A percentile compares a stretch with the other conserved stretches of the same genome.
Conservation (phyloP, 2,888 invertebrate genomes). For the Nephrotoma flavescens region DNA sequence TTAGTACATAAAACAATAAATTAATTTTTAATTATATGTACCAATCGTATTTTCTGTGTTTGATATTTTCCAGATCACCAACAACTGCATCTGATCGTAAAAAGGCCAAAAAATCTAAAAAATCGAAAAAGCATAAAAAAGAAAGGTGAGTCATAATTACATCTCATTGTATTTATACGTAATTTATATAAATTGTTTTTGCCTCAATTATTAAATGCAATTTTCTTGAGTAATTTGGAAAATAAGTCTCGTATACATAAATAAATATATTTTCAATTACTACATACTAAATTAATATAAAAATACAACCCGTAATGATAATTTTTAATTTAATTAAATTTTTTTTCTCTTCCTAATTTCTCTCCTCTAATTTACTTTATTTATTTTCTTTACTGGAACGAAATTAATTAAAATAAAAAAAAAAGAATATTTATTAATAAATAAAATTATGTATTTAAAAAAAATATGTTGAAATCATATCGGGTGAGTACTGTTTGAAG, state of each 20-base stretch:
- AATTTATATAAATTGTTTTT: not conserved
- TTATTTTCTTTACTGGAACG: not conserved
- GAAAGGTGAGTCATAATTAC: not conserved
- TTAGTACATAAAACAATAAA: conserved; percentile 24
- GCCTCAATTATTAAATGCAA: not conserved
- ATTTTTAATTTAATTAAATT: not conserved
- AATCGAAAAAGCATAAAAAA: not conserved
- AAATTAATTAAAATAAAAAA: not conserved
- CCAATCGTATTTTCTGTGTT: conserved; percentile 8
- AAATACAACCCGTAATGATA: not conserved
- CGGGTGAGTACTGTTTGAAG: not conserved
- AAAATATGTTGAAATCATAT: not conserved
- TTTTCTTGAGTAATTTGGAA: not conserved
- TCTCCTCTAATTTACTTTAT: not conserved
- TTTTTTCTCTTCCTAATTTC: not conserved
- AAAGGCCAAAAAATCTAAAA: not conserved
- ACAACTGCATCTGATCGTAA: not conserved
- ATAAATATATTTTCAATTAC: not conserved
- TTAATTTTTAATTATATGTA: conserved; percentile 9
- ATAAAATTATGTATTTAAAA: not conserved
- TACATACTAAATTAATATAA: not conserved
- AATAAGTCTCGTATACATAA: not conserved
- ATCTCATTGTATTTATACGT: not conserved
- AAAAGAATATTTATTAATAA: not conserved
- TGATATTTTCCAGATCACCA: conserved; percentile 11